These are phyloP conservation scores for Blastomussa wellsi DNA, from an alignment of 92 coral and sea anemone genomes.

Conservation along the genomic window DNA sequence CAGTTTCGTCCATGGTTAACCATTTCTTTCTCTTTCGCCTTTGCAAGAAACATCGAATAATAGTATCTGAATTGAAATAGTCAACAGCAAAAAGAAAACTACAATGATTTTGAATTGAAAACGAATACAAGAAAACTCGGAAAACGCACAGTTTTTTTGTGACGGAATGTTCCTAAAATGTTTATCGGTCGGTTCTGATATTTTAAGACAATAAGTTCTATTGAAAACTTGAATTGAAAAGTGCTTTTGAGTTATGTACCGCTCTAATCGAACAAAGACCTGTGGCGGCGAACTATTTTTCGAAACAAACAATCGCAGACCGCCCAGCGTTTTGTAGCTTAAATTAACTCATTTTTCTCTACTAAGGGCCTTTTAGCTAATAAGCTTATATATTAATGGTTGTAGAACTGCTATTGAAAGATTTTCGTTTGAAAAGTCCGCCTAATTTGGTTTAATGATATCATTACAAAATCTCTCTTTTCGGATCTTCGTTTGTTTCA, in stretches of 20 bases:
- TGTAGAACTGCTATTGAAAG: conserved; percentile 53
- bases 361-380: conserved; percentile 61
- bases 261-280: conserved; percentile 40
- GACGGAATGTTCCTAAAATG: conserved; percentile 11
- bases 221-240: conserved; percentile 11
- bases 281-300: conserved; percentile 62
- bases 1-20: no score
- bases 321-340: conserved; percentile 63
- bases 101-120: background rate
- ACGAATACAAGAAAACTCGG: background rate
- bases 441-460: background rate
- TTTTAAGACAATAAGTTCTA: conserved; percentile 6
- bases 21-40: background rate
- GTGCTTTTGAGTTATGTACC: conserved; percentile 39
- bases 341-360: conserved; percentile 65
- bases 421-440: conserved; percentile 64
- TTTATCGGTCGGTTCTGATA: conserved; percentile 15
- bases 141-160: background rate
- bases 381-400: conserved; percentile 52
- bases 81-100: background rate
- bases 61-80: no score
- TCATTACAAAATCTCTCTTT: background rate
- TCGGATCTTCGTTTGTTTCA: background rate
- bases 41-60: background rate
- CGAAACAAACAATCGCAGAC: conserved; percentile 48